Conservation (phyloP, 2,888 invertebrate genomes). For the Pycnomerus fuliginosus region DNA sequence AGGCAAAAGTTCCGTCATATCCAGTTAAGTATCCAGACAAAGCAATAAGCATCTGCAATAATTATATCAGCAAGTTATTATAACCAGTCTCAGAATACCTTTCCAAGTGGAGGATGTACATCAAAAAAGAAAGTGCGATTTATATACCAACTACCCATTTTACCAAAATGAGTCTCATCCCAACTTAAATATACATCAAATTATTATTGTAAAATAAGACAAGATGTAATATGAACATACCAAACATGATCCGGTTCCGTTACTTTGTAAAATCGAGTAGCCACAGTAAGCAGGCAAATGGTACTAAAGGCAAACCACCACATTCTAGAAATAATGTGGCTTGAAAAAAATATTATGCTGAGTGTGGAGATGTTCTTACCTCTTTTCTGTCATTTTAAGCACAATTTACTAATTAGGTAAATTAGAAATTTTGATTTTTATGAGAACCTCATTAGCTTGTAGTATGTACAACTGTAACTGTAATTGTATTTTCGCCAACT, state of each 20-base stretch:
- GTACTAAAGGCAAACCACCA: constrained; percentile 70
- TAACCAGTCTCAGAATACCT: constrained; percentile 58
- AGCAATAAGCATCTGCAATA: constrained; percentile 87
- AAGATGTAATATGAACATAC: constrained; percentile 57
- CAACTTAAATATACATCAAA: constrained; percentile 63
- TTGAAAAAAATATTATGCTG: no score
- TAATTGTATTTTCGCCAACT: no score
- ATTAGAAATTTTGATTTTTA: no score
- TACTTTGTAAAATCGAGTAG: constrained; percentile 86
- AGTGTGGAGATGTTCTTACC: no score
- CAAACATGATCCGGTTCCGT: constrained; percentile 92
- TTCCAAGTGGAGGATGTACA: constrained; percentile 96
- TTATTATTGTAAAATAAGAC: constrained; percentile 13
- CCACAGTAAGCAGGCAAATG: constrained; percentile 66
- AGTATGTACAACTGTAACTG: no score
- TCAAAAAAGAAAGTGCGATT: constrained; percentile 97
- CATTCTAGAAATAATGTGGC: constrained; percentile 38
- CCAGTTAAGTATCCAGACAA: constrained; percentile 88
- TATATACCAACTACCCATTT: constrained; percentile 99
- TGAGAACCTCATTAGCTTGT: no score
- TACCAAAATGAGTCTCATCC: constrained; percentile 99
- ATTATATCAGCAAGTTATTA: constrained; percentile 5
- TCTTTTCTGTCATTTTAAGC: no score
- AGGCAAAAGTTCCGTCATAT: constrained; percentile 91
- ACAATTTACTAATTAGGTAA: no score